Conservation (phyloP, 2,797 vertebrate species). For the Centropyge bicolor region DNA sequence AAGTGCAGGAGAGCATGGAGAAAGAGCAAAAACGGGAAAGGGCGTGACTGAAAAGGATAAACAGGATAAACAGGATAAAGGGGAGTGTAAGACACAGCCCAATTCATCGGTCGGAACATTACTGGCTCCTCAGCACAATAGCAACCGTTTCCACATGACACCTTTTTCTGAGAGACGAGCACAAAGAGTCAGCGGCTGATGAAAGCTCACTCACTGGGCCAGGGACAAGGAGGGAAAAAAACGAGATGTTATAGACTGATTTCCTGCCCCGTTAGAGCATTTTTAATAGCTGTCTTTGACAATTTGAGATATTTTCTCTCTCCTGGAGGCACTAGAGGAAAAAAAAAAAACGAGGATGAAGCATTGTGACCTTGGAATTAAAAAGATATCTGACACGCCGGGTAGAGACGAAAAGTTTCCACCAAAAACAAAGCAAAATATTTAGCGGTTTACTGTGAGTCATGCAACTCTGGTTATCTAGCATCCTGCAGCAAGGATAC, state of each 20-base stretch:
- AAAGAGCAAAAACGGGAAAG: slow-evolving; percentile 32
- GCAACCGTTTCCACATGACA: slow-evolving; percentile 63
- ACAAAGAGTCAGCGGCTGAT: slow-evolving; percentile 58
- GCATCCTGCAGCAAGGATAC: slow-evolving; percentile 60
- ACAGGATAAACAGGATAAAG: slow-evolving; percentile 72
- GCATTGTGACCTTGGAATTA: slow-evolving; percentile 24
- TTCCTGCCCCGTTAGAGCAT: slow-evolving; percentile 34
- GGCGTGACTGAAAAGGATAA: slow-evolving; percentile 61
- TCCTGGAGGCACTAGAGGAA: slow-evolving; percentile 43
- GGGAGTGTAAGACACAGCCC: slow-evolving; percentile 56
- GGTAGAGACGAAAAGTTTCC: slow-evolving; percentile 35
- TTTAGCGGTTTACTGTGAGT: slow-evolving; percentile 59
- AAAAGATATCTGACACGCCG: not conserved
- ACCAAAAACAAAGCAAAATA: slow-evolving; percentile 52
- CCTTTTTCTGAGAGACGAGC: slow-evolving; percentile 53
- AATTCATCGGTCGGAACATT: slow-evolving; percentile 59
- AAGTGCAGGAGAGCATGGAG: slow-evolving; percentile 54
- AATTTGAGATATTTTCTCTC: slow-evolving; percentile 52
- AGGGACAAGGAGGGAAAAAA: slow-evolving; percentile 49
- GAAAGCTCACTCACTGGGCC: slow-evolving; percentile 52
- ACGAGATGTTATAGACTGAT: slow-evolving; percentile 44
- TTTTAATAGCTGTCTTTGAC: slow-evolving; percentile 54
- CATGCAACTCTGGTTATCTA: slow-evolving; percentile 66
- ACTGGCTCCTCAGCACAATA: slow-evolving; percentile 37
- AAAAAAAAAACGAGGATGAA: not conserved